These are phyloP conservation scores for Gasterosteus aculeatus DNA, from an alignment of 2,113 vertebrate species.

Conservation along the genomic window DNA sequence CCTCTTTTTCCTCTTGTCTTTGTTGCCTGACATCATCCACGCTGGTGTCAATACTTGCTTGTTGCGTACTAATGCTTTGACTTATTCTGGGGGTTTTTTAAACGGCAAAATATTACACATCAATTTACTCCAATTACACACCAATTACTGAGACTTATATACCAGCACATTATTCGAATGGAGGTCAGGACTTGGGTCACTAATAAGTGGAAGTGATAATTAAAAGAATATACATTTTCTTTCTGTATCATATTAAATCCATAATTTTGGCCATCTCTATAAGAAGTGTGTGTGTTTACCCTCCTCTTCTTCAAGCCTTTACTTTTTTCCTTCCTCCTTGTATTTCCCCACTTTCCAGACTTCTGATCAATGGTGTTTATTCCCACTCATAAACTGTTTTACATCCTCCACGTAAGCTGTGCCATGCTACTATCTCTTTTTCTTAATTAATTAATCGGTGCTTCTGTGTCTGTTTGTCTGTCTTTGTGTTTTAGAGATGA, in stretches of 20 bases:
- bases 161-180: neutral
- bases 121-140: neutral
- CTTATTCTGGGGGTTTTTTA: neutral
- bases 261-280: neutral
- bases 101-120: neutral
- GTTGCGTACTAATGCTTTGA: neutral
- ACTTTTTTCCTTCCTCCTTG: neutral
- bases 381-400: neutral
- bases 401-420: neutral
- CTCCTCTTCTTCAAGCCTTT: conserved; percentile 2
- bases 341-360: neutral
- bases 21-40: neutral
- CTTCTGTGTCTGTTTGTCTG: conserved; percentile 8
- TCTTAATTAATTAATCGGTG: neutral
- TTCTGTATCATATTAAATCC: neutral
- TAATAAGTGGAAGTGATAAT: neutral
- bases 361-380: neutral
- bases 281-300: neutral
- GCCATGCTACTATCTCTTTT: neutral
- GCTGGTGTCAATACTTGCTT: neutral
- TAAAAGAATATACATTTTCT: neutral
- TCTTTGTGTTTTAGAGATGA: conserved; percentile 20
- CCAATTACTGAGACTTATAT: neutral
- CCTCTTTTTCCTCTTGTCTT: neutral
- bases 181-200: conserved; percentile 3